Evolutionary conservation across 92 coral and sea anemone species (phyloP).

Genomic region (Parazoanthus atlanticus): DNA sequence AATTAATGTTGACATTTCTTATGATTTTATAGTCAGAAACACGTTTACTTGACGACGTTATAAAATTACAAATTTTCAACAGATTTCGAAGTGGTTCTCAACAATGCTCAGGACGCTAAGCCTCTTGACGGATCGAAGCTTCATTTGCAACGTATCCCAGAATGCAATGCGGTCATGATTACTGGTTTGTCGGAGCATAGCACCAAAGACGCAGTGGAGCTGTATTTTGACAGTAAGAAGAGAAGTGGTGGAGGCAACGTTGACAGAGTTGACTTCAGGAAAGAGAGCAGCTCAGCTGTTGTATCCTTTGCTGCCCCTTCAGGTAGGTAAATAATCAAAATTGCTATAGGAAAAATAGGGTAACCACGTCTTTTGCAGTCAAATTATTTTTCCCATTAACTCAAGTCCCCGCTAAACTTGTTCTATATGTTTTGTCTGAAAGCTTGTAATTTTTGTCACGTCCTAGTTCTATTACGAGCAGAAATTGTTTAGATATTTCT

Average conservation of each 20-base stretch:
- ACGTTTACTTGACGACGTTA: not conserved
- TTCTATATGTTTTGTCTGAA: no score
- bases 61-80: not conserved
- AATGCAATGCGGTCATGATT: slow-evolving; percentile 22
- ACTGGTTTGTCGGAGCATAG: slow-evolving; percentile 25
- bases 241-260: slow-evolving; percentile 40
- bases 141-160: not conserved
- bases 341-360: no score
- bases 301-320: slow-evolving; percentile 3
- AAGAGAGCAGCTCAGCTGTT: not conserved
- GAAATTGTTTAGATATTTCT: no score
- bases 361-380: no score
- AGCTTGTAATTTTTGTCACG: no score
- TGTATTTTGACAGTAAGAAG: slow-evolving; percentile 37
- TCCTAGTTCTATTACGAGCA: no score
- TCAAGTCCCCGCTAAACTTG: no score
- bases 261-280: not conserved
- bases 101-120: not conserved
- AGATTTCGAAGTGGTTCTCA: slow-evolving; percentile 3
- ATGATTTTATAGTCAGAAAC: no score
- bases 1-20: not conserved
- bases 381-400: no score
- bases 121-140: slow-evolving; percentile 11
- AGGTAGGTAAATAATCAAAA: not conserved
- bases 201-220: slow-evolving; percentile 20